phyloP scores from a whole-genome alignment of 2,797 vertebrate genomes.

The Xenentodon cancila region DNA sequence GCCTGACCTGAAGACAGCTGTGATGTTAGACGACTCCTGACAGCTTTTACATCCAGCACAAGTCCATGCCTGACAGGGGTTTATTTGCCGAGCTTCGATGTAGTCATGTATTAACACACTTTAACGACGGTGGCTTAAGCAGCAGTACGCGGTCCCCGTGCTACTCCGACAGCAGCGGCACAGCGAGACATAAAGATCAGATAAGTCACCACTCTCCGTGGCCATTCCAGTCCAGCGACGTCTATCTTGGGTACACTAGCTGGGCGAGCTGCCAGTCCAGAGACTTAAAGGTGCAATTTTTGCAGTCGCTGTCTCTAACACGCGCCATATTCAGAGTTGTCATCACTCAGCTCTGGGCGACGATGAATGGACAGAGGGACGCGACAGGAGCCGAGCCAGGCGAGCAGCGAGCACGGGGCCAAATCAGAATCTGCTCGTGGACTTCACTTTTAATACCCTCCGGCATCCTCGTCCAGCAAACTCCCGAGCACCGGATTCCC shows the following conservation, averaged over 20 bases:
- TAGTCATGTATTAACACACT: constrained; percentile 8
- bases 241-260: constrained; percentile 75
- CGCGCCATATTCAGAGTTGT: constrained; percentile 61
- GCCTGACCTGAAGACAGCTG: constrained; percentile 39
- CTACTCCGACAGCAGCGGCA: too few species aligned
- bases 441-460: constrained; percentile 50
- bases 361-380: constrained; percentile 9
- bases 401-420: background rate
- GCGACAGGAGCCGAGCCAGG: constrained; percentile 1
- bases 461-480: constrained; percentile 21
- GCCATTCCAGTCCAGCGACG: constrained; percentile 33
- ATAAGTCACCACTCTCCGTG: constrained; percentile 35
- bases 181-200: background rate
- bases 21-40: constrained; percentile 18
- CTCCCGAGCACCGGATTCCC: constrained; percentile 50
- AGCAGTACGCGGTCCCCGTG: too few species aligned
- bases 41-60: constrained; percentile 38
- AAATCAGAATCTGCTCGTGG: constrained; percentile 1
- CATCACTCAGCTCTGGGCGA: constrained; percentile 24
- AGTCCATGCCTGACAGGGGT: constrained; percentile 34
- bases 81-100: constrained; percentile 19
- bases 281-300: constrained; percentile 40
- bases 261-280: constrained; percentile 50
- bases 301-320: constrained; percentile 32
- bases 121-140: constrained; percentile 30